Evolutionary conservation across 2,888 invertebrate species (phyloP).

Genomic region (Athripsodes cinereus): DNA sequence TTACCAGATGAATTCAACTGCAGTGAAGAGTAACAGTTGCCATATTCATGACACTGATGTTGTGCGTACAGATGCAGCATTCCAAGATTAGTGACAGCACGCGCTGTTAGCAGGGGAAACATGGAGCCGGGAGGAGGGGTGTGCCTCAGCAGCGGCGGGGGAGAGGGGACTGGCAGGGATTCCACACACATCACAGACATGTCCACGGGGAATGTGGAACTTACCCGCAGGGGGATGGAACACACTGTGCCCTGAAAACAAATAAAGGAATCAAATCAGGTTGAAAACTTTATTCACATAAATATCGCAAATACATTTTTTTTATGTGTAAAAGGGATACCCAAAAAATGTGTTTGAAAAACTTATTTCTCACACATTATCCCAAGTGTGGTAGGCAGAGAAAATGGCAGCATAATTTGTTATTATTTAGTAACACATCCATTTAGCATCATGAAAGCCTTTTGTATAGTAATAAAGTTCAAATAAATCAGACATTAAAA

Average conservation of each 20-base stretch:
- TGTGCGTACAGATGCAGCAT: conserved; percentile 68
- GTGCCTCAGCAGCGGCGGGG: conserved; percentile 49
- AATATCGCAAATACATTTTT: no score
- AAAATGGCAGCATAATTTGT: no score
- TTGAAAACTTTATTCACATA: no score
- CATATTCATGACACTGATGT: conserved; percentile 56
- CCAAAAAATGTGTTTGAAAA: no score
- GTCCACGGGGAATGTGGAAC: conserved; percentile 72
- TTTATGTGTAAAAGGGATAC: no score
- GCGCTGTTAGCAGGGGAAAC: conserved; percentile 42
- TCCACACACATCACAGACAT: conserved; percentile 70
- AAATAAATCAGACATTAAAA: no score
- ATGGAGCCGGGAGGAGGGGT: conserved; percentile 35
- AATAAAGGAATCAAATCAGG: no score
- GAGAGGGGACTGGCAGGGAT: conserved; percentile 56
- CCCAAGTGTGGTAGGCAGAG: no score
- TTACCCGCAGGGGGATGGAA: conserved; percentile 68
- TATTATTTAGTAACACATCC: no score
- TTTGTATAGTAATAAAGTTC: no score
- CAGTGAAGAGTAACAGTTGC: conserved; percentile 73
- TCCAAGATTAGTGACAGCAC: conserved; percentile 49
- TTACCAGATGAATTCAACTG: conserved; percentile 58
- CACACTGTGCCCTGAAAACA: conserved; percentile 67
- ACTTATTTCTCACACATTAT: no score
- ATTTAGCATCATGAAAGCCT: no score